Conservation (phyloP, 1,140 invertebrate species). For the Drosophila bifasciata region DNA sequence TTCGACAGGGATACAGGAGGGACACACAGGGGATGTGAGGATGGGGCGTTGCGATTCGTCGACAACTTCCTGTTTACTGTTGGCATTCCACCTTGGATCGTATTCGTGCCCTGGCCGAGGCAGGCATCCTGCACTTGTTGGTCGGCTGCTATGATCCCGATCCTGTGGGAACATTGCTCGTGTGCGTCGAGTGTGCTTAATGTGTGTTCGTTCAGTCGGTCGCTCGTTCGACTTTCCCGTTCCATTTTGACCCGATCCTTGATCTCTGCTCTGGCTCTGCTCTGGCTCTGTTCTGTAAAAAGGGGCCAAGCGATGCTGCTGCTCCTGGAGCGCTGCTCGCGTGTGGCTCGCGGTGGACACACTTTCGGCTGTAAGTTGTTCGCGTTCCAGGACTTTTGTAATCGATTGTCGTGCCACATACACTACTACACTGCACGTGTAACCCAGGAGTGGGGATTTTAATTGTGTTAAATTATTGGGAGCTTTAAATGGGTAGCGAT, state of each 20-base stretch:
- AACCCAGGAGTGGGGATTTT: background rate
- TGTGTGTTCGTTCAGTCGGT: slow-evolving; percentile 43
- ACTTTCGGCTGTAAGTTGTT: slow-evolving; percentile 70
- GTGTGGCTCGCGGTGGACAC: slow-evolving; percentile 70
- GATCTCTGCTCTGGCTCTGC: slow-evolving; percentile 29
- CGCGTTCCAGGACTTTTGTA: slow-evolving; percentile 62
- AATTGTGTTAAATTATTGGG: background rate
- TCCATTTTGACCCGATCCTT: slow-evolving; percentile 19
- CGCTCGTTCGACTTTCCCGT: slow-evolving; percentile 34
- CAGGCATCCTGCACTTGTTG: slow-evolving; percentile 66
- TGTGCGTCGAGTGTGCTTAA: slow-evolving; percentile 79
- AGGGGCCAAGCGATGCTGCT: slow-evolving; percentile 48
- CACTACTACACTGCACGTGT: slow-evolving; percentile 1
- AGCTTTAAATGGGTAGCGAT: background rate
- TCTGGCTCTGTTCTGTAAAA: slow-evolving; percentile 26
- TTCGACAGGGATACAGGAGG: slow-evolving; percentile 8
- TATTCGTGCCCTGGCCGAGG: slow-evolving; percentile 5
- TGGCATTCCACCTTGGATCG: slow-evolving; percentile 61
- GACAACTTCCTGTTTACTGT: slow-evolving; percentile 74
- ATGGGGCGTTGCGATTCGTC: slow-evolving; percentile 58
- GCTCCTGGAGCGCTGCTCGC: slow-evolving; percentile 49
- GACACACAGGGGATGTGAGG: slow-evolving; percentile 11
- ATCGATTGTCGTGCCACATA: slow-evolving; percentile 2
- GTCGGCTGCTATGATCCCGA: slow-evolving; percentile 49
- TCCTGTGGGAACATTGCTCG: slow-evolving; percentile 77